Evolutionary conservation across 1,140 invertebrate genomes (phyloP), one percentile per base, ranked within the genome.

Genomic region (Leptinotarsa texana): DNA sequence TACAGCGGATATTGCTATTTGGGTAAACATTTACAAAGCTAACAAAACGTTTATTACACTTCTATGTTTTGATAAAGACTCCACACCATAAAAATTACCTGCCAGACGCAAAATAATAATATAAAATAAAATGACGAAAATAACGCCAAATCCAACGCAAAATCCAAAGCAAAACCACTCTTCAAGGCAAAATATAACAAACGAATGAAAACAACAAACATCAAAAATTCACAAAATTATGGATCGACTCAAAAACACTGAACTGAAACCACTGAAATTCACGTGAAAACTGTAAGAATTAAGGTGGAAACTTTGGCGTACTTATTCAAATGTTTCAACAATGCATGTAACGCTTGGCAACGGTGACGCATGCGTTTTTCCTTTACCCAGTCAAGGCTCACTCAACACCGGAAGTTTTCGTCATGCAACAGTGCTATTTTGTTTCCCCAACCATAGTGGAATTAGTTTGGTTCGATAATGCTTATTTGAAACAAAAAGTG

Each of bases 381-480:
- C 48, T 69, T 69, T 74, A 63, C 77, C 78, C 73, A 78, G 76
- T 80, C 82, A 78, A 78, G 77, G 81, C 77, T 76, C 73, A 79
- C 74, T 77, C 75, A 74, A 79, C 77, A 74, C 79, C 83, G 83
- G 83, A 84, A 84, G 80, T 78, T 77, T 51, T 77, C 81, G 83
- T 84, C 83, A 84, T 83, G 83, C 83, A 82, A 84, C 82, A 81
- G 76, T 81, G 81, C 81, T 74, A 76, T 80, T 83, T 82, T 82
- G 79, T 75, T 76, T 82, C 77, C 77, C 81, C 79, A 79, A 81
- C 75, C 82, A 80, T 76, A 51, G 67, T 62, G 22, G 62, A 49
- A 73, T 67, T 76, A 69, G 62, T 76, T 74, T 76, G 67, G 67
- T 47, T 74, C 72, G 72, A 74, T 74, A 74, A 68, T 74, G 72